These are phyloP conservation scores for Rhynchotus rufescens DNA, from an alignment of 2,797 vertebrate species.

Conservation along the genomic window DNA sequence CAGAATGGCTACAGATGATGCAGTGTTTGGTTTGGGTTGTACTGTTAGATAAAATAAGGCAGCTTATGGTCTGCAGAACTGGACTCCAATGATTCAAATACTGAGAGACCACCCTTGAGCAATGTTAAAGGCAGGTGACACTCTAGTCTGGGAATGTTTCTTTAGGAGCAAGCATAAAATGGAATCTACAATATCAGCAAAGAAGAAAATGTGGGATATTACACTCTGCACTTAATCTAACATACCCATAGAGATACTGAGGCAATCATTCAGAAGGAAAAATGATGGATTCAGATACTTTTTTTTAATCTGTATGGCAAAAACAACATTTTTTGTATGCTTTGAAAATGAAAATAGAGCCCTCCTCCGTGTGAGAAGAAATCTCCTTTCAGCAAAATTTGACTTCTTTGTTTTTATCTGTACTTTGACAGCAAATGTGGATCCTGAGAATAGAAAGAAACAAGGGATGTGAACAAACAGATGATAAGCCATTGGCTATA, in stretches of 20 bases:
- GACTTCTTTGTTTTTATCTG: slow-evolving; percentile 40
- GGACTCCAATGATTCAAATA: background rate
- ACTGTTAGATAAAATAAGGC: background rate
- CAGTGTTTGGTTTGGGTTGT: background rate
- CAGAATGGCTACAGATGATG: background rate
- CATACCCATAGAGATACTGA: background rate
- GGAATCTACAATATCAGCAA: background rate
- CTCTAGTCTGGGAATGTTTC: background rate
- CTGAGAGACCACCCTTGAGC: background rate
- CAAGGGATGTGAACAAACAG: background rate
- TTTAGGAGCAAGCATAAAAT: background rate
- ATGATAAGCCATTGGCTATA: background rate
- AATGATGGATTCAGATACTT: background rate
- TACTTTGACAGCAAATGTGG: background rate
- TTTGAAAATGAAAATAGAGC: background rate
- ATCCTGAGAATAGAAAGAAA: slow-evolving; percentile 34
- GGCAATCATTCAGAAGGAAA: background rate
- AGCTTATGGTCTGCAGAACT: background rate
- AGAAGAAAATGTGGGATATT: background rate
- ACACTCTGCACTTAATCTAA: background rate
- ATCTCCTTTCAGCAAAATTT: background rate
- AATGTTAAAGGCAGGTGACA: background rate
- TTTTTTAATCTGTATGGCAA: background rate
- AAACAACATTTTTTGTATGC: rapidly evolving
- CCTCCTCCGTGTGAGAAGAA: background rate